Base-by-base conservation (phyloP, 2,797 vertebrate species). In the Avahi laniger region DNA sequence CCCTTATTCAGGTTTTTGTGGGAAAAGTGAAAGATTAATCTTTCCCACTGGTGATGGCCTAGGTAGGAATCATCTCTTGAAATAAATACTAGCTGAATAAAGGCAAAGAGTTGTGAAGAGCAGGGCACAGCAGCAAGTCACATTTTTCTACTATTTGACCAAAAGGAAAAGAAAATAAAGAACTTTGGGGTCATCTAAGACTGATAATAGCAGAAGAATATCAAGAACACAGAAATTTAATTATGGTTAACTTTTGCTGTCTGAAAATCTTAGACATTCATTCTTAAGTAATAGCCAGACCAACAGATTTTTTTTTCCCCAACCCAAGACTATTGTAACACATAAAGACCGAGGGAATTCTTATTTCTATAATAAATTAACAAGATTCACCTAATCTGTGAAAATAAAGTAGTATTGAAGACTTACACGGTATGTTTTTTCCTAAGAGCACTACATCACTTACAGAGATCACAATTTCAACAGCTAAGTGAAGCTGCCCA, bases 121-220 rank as follows among this genome's bases (percentile, higher is more conserved):
- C 70, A 92, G 70, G 38, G 67, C 65, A 84, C 33, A 72, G 59
- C 46, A 78, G 76, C 59, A 93, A 89, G 87, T 79, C 65, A 52
- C 54, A 83, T 80, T 96, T 96, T 96, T 95, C 88, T 96, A 76
- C 65, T 93, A 94, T 95, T 80, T 89, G 65, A 97, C 61, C 76
- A 85, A 67, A 96, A 97, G 91, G 75, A 97, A 97, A 95, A 94
- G 54, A 87, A 97, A 95, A 96, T 82, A 93, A 90, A 91, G 92
- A 96, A 83, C 78, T 73, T 1, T 92, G 35, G 33, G 89, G 50
- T 65, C 33, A 33, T 83, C 57, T 92, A 95, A 89, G 70, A 63
- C 22, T 84, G 52, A 28, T 26, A 84, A 94, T 33, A 93, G 30
- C 73, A 96, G 89, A 93, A 89, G 79, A 94, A n/a, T 78, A 91